These are phyloP conservation scores for Lepilemur septentrionalis DNA, from an alignment of 2,797 vertebrate genomes.

Conservation along the genomic window DNA sequence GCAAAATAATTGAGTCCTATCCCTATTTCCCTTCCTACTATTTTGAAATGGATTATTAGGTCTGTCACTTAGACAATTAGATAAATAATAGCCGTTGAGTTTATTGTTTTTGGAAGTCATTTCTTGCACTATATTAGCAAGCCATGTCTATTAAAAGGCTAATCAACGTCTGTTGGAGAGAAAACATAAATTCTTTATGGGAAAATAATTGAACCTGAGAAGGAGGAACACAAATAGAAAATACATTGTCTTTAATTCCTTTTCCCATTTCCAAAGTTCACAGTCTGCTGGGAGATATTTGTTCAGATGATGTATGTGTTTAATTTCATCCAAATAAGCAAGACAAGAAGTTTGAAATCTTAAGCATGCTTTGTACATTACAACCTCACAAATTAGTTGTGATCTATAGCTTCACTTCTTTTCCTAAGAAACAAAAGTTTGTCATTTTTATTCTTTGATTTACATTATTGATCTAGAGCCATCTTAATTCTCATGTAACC, in stretches of 20 bases:
- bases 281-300: conserved; percentile 80
- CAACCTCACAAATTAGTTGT: conserved; percentile 68
- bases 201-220: conserved; percentile 82
- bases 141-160: conserved; percentile 64
- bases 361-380: conserved; percentile 70
- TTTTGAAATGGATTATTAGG: conserved; percentile 69
- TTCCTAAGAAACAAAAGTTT: conserved; percentile 47
- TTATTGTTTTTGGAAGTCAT: conserved; percentile 75
- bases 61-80: conserved; percentile 51
- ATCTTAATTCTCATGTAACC: conserved; percentile 48
- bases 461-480: conserved; percentile 53
- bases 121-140: conserved; percentile 58
- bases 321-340: conserved; percentile 83
- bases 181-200: conserved; percentile 79
- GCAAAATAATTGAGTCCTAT: background rate
- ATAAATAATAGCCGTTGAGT: conserved; percentile 71
- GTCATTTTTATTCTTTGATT: conserved; percentile 62
- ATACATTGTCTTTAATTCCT: conserved; percentile 81
- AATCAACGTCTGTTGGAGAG: conserved; percentile 76
- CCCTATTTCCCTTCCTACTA: background rate
- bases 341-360: conserved; percentile 76
- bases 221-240: conserved; percentile 80
- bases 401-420: conserved; percentile 58
- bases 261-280: conserved; percentile 79
- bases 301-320: conserved; percentile 85